Conservation (phyloP, 2,888 invertebrate species). For the Boloria euphrosyne region DNA sequence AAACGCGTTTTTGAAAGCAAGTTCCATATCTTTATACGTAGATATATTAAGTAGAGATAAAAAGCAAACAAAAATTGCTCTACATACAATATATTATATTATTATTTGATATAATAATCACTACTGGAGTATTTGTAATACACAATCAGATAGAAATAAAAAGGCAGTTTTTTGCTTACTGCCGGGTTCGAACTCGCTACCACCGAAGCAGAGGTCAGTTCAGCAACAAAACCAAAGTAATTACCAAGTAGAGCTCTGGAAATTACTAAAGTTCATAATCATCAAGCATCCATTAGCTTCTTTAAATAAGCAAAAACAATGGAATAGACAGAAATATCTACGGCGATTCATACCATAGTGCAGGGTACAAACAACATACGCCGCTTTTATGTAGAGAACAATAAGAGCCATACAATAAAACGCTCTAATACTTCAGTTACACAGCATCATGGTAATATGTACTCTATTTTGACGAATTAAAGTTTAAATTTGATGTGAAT, state of each 20-base stretch:
- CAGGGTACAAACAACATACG: slow-evolving; percentile 5
- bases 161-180: too few relatives aligned
- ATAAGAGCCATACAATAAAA: slow-evolving; percentile 16
- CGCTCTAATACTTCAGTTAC: slow-evolving; percentile 1
- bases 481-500: background rate
- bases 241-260: background rate
- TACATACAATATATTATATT: too few relatives aligned
- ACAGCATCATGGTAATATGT: background rate
- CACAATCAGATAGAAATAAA: too few relatives aligned
- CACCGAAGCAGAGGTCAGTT: too few relatives aligned
- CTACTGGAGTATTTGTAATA: too few relatives aligned
- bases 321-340: slow-evolving; percentile 8
- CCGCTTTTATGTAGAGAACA: slow-evolving; percentile 16
- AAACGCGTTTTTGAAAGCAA: too few relatives aligned
- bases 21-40: too few relatives aligned
- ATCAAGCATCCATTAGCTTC: slow-evolving; percentile 7
- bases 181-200: too few relatives aligned
- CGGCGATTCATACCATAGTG: background rate
- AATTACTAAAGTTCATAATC: slow-evolving; percentile 4
- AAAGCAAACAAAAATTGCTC: too few relatives aligned
- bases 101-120: too few relatives aligned
- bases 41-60: too few relatives aligned
- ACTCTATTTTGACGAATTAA: background rate
- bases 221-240: too few relatives aligned
- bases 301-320: slow-evolving; percentile 20